These are phyloP conservation scores for Zingel zingel DNA, from an alignment of 2,113 vertebrate genomes.

Conservation along the genomic window DNA sequence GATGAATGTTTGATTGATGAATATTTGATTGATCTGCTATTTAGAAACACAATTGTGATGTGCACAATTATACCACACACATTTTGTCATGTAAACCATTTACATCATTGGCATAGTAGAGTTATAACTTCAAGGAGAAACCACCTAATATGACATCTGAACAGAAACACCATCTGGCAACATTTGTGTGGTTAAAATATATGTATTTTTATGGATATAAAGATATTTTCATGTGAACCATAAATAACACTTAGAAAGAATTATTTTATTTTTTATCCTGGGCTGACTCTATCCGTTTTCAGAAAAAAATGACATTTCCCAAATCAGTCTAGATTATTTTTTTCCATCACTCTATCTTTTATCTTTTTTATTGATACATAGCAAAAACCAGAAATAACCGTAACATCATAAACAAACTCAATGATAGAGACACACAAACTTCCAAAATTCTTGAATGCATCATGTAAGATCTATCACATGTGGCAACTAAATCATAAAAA, in stretches of 20 bases:
- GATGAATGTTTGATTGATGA: too few species aligned
- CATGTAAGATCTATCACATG: background rate
- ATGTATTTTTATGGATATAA: too few species aligned
- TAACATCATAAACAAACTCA: background rate
- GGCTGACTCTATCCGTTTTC: background rate
- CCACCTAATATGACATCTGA: background rate
- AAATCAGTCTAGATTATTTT: background rate
- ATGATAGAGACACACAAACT: background rate
- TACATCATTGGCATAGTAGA: background rate
- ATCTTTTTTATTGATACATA: background rate
- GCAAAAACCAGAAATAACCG: background rate
- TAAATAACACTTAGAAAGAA: background rate
- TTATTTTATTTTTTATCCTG: background rate
- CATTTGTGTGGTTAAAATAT: background rate
- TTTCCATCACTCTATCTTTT: background rate
- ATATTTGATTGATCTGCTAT: background rate
- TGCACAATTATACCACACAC: background rate
- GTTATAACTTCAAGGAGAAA: background rate
- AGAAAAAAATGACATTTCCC: background rate
- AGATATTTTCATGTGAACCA: background rate
- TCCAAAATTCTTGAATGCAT: background rate
- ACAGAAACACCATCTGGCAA: background rate
- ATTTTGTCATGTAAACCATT: background rate
- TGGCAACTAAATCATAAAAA: background rate
- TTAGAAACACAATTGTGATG: background rate